Evolutionary conservation across 2,113 vertebrate genomes (phyloP), one percentile per base, ranked within the genome.

Genomic region (Lepus americanus): DNA sequence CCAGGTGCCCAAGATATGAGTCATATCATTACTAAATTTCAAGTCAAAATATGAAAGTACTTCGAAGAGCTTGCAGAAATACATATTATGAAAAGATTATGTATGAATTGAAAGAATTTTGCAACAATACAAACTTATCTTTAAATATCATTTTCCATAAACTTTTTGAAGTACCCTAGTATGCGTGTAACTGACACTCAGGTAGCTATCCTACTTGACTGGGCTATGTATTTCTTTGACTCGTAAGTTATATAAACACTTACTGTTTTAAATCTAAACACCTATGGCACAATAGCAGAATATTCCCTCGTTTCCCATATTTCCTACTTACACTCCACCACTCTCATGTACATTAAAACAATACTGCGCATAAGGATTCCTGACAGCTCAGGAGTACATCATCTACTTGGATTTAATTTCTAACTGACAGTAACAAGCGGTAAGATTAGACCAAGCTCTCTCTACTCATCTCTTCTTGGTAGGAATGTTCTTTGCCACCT

Each of bases 1-100:
- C 9, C 8, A 22, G 23, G 33, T 69, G 80, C 44, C 7, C 39
- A 61, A 77, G 69, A 73, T 27, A 31, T 79, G 25, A 93, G 64
- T 90, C 59, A 77, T 9, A 86, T 36, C 9, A 51, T 90, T 55
- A 85, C 13, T 49, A 94, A 89, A 77, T 67, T 87, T 84, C 33
- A 89, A 80, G 59, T 78, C 36, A 78, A 23, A 55, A 74, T 44
- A 12, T 44, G 22, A 74, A 27, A 14, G 25, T 25, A 44, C 39
- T 59, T 59, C 17, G 44, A 44, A 59, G 55, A 59, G 55, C 19
- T 59, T 59, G 55, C 13, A 59, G 55, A 59, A 16, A 59, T 19
- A 59, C 19, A 59, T 59, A 59, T 17, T 59, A 5, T 5, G 14
- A 16, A 59, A 59, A 59, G 19, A 59, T 14, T 59, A 59, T 59